Evolutionary conservation across 2,888 invertebrate species (phyloP), one percentile per base, ranked within the genome.

Genomic region (Synergus itoensis): DNA sequence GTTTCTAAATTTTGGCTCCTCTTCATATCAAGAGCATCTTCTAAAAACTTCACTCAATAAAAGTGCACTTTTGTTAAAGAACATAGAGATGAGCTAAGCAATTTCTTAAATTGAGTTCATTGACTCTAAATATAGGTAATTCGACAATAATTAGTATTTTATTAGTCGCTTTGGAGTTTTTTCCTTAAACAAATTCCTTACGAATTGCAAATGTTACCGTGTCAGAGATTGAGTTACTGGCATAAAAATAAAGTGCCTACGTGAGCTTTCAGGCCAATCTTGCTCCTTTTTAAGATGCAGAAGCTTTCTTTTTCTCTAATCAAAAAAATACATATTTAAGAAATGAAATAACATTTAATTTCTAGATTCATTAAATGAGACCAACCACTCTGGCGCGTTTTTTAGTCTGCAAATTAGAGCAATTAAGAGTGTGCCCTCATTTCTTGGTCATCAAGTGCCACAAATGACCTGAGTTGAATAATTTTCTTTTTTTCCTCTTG

Each of bases 351-450:
- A n/a, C 1, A 53, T 53, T 1, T 53, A 21, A 60, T 21, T 7
- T 60, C 21, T 21, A 21, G 21, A 21, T 60, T 21, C 4, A 60
- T 3, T 1, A 21, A n/a, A 60, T n/a, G 18, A 21, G 12, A 21
- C 60, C 9, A 60, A 21, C 0, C 12, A 60, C 2, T 60, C 21
- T 21, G 4, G 3, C 21, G 21, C 18, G 12, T 21, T 67, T 67
- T 45, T 67, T 67, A 11, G 1, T 45, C 65, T 41, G n/a, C 43
- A 63, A 63, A 28, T 28, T 63, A 18, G 40, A 67, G 67, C 18
- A 60, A 67, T 67, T 43, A 28, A 65, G 36, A 9, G 64, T n/a
- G n/a, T 41, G 11, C 18, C 18, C 18, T 67, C 12, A 43, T 67
- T 67, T 67, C 43, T 40, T 21, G 8, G 21, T 21, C 41, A 45